Percentiles rank a stretch among this genome's conserved stretches.
These are phyloP conservation scores for Macrobrachium rosenbergii DNA, from an alignment of 1,140 invertebrate species.

Conservation along the genomic window DNA sequence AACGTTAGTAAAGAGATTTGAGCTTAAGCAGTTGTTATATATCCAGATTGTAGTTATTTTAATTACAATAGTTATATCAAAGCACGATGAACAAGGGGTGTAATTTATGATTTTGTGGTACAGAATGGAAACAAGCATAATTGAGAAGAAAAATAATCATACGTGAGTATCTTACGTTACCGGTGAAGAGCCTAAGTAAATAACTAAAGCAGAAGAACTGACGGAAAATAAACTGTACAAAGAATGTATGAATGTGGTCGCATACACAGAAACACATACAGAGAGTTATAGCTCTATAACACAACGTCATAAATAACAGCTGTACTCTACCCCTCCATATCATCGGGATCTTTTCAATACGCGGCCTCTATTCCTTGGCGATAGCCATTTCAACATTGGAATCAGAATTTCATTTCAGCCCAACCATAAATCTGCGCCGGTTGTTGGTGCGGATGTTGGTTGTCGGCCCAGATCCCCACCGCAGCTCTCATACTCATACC, in stretches of 20 bases:
- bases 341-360: slow-evolving; percentile 63
- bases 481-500: slow-evolving; percentile 23
- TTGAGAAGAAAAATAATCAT: too few species aligned
- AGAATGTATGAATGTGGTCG: background rate
- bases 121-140: too few species aligned
- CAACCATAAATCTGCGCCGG: slow-evolving; percentile 48
- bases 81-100: too few species aligned
- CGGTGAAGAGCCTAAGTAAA: too few species aligned
- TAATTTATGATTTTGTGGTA: too few species aligned
- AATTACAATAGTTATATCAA: too few species aligned
- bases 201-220: too few species aligned
- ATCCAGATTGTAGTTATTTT: too few species aligned
- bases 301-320: slow-evolving; percentile 58
- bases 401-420: slow-evolving; percentile 62
- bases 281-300: slow-evolving; percentile 58
- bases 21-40: too few species aligned
- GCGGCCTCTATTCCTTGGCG: slow-evolving; percentile 58
- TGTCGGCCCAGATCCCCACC: background rate
- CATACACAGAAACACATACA: background rate
- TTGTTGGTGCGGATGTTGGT: slow-evolving; percentile 26
- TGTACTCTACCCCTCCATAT: slow-evolving; percentile 59
- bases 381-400: slow-evolving; percentile 63
- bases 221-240: too few species aligned
- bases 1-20: too few species aligned
- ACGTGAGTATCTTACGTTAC: too few species aligned